Conservation (phyloP, 1,140 invertebrate genomes). For the Zaprionus capensis region DNA sequence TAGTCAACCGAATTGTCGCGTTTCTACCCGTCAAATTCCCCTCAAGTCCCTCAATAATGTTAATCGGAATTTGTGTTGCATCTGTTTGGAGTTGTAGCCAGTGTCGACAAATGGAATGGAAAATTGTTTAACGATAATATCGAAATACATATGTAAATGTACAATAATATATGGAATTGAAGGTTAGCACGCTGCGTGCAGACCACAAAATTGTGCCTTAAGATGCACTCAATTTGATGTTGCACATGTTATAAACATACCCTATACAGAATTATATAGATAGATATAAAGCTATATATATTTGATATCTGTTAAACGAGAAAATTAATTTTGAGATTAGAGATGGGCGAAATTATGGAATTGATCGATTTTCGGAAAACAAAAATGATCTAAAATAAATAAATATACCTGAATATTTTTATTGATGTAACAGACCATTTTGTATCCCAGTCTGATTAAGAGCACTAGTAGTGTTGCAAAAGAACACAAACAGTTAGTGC, state of each 20-base stretch:
- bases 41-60: neutral
- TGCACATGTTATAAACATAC: constrained; percentile 29
- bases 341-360: constrained; percentile 7
- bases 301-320: constrained; percentile 25
- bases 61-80: neutral
- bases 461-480: too few relatives aligned
- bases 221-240: constrained; percentile 22
- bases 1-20: constrained; percentile 60
- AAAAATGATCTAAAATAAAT: neutral
- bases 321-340: constrained; percentile 18
- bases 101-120: neutral
- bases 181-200: constrained; percentile 1
- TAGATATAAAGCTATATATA: neutral
- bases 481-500: neutral
- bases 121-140: neutral
- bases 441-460: too few relatives aligned
- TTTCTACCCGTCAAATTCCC: neutral
- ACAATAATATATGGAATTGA: constrained; percentile 22
- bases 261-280: constrained; percentile 1
- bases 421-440: too few relatives aligned
- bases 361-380: neutral
- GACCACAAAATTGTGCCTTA: constrained; percentile 33
- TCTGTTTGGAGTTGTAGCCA: neutral
- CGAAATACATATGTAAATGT: constrained; percentile 10
- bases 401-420: too few relatives aligned